Evolutionary conservation across 2,113 vertebrate genomes (phyloP).

Genomic region (Odontesthes bonariensis): DNA sequence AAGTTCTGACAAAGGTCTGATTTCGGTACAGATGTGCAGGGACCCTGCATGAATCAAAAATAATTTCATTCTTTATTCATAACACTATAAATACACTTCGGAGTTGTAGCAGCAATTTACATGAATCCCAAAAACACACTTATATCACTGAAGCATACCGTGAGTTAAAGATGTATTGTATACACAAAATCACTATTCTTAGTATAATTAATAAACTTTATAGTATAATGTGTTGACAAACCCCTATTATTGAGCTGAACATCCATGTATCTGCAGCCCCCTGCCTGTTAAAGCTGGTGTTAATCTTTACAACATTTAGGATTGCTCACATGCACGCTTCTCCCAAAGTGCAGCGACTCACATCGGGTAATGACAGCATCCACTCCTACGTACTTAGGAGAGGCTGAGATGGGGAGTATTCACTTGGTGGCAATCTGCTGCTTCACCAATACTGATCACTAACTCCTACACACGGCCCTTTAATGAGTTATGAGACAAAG

Average conservation of each 20-base stretch:
- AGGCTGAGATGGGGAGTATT: neutral
- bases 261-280: neutral
- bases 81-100: neutral
- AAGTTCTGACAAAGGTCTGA: neutral
- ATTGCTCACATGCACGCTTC: neutral
- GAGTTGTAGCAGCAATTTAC: neutral
- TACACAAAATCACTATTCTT: neutral
- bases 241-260: neutral
- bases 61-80: too few species aligned
- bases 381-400: neutral
- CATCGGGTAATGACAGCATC: neutral
- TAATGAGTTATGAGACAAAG: constrained; percentile 11
- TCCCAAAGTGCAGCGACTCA: neutral
- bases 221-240: too few species aligned
- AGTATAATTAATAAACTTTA: neutral
- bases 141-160: neutral
- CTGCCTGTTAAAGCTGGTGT: neutral
- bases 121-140: neutral
- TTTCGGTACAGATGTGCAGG: too few species aligned
- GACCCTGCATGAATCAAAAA: too few species aligned
- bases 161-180: neutral
- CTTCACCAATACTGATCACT: neutral
- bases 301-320: neutral
- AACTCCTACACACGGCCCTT: neutral
- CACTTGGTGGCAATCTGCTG: neutral